phyloP scores from a whole-genome alignment of 2,888 invertebrate genomes.

The Drosophila bunnanda region DNA sequence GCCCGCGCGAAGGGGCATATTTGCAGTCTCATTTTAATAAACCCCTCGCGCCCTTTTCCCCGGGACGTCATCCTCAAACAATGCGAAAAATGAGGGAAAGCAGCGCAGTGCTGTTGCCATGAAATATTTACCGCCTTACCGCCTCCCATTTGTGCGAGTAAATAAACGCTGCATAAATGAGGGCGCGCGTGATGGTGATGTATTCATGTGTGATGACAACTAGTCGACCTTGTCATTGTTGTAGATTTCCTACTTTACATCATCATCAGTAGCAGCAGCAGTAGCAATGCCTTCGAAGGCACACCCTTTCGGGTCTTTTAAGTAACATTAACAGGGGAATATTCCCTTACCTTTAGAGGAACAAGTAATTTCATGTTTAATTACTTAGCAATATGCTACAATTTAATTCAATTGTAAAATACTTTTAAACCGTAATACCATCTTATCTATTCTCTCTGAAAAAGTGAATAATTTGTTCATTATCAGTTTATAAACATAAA shows the following conservation, averaged over 20 bases:
- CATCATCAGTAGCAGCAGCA: neutral
- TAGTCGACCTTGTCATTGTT: constrained; percentile 38
- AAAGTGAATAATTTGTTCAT: neutral
- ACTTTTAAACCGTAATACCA: too few relatives aligned
- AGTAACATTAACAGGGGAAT: neutral
- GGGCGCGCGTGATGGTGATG: constrained; percentile 44
- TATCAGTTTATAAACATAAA: too few relatives aligned
- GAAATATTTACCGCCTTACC: constrained; percentile 42
- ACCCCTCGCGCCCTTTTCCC: constrained; percentile 13
- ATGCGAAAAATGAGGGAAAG: constrained; percentile 25
- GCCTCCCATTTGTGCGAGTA: constrained; percentile 25
- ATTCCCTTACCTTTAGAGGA: too few relatives aligned
- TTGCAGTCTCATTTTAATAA: constrained; percentile 46
- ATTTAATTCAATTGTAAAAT: too few relatives aligned
- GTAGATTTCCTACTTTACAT: constrained; percentile 6
- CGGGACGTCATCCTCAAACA: constrained; percentile 16
- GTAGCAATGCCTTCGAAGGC: neutral
- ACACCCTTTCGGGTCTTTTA: neutral
- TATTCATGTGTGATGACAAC: constrained; percentile 47
- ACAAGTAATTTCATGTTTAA: too few relatives aligned
- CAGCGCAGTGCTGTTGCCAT: constrained; percentile 30
- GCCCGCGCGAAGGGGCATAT: constrained; percentile 31
- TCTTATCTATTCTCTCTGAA: neutral
- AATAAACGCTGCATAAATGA: constrained; percentile 54
- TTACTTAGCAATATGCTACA: neutral